Evolutionary conservation across 2,113 vertebrate genomes (phyloP), one percentile per base, ranked within the genome.

Genomic region (Hydrochoerus hydrochaeris): DNA sequence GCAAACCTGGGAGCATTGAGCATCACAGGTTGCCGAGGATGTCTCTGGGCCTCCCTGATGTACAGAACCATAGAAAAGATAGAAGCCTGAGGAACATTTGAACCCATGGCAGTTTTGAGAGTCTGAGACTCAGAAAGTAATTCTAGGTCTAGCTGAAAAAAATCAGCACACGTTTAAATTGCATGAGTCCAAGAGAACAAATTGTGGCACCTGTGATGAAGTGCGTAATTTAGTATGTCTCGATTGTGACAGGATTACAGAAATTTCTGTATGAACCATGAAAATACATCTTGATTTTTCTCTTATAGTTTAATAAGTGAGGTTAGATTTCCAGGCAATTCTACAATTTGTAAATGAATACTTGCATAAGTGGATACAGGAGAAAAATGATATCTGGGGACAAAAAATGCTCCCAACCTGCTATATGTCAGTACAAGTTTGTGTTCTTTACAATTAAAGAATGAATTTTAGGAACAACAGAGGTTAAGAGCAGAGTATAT

Each of bases 111-210:
- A 41, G 8, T 11, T 63, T 93, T 30, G 26, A 2, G n/a, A 65
- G 41, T 35, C 35, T 81, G 13, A 44, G 4, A 85, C 38, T 69
- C 54, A 95, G 38, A 26, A 65, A 20, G n/a, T 63, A 71, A 16
- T 3, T 14, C 7, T 52, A 3, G 17, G 7, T 49, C 10, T 11
- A 77, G 2, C 3, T 14, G 8, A 2, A 7, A 5, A 4, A 85
- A 16, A 86, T 3, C 7, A 5, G 60, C 89, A 81, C 11, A 44
- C 35, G 4, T 78, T 85, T 73, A 22, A 46, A 44, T 49, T n/a
- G 5, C 20, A 1, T 86, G 10, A 67, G 13, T 30, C 1, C 38
- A 11, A 52, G 5, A 52, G 12, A 28, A 7, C 13, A 60, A 65
- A 60, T 1, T 30, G 20, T 41, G 20, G 32, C 2, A 58, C 32